These are phyloP conservation scores for Drosophila arawakana DNA, from an alignment of 1,140 invertebrate species.

Conservation along the genomic window DNA sequence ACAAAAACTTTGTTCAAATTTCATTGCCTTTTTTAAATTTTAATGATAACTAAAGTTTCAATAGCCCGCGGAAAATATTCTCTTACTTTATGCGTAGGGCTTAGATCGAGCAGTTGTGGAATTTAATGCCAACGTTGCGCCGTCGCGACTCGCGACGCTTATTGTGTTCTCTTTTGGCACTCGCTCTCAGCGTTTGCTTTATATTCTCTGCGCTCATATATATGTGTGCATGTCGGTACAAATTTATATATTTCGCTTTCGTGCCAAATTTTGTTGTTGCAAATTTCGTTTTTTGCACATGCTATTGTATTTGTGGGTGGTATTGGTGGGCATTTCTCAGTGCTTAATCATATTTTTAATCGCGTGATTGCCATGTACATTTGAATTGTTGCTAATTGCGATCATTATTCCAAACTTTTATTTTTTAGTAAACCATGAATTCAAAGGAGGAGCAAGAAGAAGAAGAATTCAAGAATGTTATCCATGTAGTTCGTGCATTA, in stretches of 20 bases:
- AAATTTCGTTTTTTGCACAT: conserved; percentile 41
- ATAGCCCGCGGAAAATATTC: neutral
- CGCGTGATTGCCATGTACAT: conserved; percentile 24
- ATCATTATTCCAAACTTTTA: conserved; percentile 3
- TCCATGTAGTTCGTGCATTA: conserved; percentile 65
- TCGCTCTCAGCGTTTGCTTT: conserved; percentile 4
- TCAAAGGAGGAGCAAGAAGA: conserved; percentile 9
- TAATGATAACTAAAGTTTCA: too few species aligned
- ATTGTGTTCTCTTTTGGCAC: neutral
- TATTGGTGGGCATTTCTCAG: conserved; percentile 27
- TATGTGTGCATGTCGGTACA: too few species aligned
- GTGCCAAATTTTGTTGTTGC: conserved; percentile 34
- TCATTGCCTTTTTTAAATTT: too few species aligned
- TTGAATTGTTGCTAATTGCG: conserved; percentile 13
- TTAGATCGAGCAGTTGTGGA: neutral
- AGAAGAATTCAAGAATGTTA: conserved; percentile 36
- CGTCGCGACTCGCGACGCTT: conserved; percentile 12
- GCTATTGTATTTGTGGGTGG: conserved; percentile 34
- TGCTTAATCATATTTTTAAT: conserved; percentile 43
- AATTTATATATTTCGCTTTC: conserved; percentile 4
- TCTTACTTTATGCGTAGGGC: neutral
- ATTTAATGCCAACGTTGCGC: conserved; percentile 18
- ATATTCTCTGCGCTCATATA: conserved; percentile 10
- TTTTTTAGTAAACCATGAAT: conserved; percentile 23
- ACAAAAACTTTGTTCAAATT: neutral